These are phyloP conservation scores for Neopipo cinnamomea DNA, from an alignment of 2,113 vertebrate species.

Conservation along the genomic window DNA sequence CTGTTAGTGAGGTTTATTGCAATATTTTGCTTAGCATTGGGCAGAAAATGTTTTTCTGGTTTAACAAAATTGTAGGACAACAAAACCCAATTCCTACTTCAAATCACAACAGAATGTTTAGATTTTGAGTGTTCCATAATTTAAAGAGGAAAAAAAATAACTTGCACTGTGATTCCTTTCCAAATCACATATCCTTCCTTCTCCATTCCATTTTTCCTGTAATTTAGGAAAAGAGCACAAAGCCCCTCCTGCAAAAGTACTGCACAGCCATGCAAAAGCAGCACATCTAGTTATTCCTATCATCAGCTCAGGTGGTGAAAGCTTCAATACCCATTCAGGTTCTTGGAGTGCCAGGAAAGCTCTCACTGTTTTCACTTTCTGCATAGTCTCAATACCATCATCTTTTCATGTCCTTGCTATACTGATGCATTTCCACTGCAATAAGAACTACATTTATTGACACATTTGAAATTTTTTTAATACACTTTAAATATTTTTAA, in stretches of 20 bases:
- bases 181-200: background rate
- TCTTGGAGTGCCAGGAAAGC: background rate
- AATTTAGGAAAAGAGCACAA: background rate
- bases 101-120: background rate
- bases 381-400: background rate
- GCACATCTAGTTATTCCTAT: background rate
- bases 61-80: background rate
- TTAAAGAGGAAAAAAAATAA: background rate
- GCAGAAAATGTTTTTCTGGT: background rate
- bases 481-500: background rate
- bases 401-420: background rate
- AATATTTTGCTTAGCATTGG: background rate
- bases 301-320: background rate
- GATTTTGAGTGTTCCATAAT: background rate
- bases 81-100: background rate
- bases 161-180: background rate
- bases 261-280: background rate
- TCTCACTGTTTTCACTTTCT: background rate
- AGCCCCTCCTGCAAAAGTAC: fast-evolving
- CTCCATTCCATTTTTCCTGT: background rate
- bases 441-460: background rate
- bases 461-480: background rate
- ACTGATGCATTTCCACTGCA: background rate
- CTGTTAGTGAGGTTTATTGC: background rate
- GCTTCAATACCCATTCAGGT: background rate